A percentile compares a stretch with the other conserved stretches of the same genome.
These are phyloP conservation scores for Variabilichromis moorii DNA, from an alignment of 2,113 vertebrate genomes.

Conservation along the genomic window DNA sequence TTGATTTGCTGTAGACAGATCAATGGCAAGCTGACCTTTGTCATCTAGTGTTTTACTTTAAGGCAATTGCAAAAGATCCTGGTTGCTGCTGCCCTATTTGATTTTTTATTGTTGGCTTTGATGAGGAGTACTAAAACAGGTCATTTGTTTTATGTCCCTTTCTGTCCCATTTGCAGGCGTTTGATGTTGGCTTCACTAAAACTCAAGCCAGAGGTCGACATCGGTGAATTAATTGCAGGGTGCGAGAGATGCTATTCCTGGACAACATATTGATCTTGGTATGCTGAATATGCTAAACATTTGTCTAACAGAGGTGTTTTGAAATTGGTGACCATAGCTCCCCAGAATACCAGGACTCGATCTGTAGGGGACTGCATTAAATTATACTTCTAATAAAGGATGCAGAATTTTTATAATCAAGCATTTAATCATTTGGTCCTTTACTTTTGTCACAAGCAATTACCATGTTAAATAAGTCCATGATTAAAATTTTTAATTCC, in stretches of 20 bases:
- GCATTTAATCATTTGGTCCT: constrained; percentile 6
- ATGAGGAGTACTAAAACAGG: constrained; percentile 37
- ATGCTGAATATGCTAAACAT: constrained; percentile 65
- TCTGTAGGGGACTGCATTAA: not conserved
- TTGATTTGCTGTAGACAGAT: not conserved
- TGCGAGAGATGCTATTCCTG: constrained; percentile 19
- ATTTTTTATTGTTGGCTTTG: constrained; percentile 36
- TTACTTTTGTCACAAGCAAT: constrained; percentile 30
- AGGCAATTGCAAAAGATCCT: constrained; percentile 19
- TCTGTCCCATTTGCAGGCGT: constrained; percentile 37
- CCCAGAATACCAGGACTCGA: constrained; percentile 19
- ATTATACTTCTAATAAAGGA: constrained; percentile 1
- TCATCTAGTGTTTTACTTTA: constrained; percentile 15
- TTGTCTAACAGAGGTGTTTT: constrained; percentile 30
- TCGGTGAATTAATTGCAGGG: constrained; percentile 55
- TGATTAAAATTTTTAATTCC: constrained; percentile 47
- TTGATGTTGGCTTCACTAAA: constrained; percentile 50
- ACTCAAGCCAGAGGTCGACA: constrained; percentile 57
- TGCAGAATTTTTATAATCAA: not conserved
- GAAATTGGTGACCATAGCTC: not conserved
- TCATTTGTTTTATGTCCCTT: constrained; percentile 34
- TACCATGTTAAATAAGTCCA: constrained; percentile 40
- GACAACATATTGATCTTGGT: constrained; percentile 58
- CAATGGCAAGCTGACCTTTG: constrained; percentile 39
- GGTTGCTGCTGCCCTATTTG: constrained; percentile 23